Conservation (phyloP, 2,113 vertebrate species). For the Oreochromis aureus region DNA sequence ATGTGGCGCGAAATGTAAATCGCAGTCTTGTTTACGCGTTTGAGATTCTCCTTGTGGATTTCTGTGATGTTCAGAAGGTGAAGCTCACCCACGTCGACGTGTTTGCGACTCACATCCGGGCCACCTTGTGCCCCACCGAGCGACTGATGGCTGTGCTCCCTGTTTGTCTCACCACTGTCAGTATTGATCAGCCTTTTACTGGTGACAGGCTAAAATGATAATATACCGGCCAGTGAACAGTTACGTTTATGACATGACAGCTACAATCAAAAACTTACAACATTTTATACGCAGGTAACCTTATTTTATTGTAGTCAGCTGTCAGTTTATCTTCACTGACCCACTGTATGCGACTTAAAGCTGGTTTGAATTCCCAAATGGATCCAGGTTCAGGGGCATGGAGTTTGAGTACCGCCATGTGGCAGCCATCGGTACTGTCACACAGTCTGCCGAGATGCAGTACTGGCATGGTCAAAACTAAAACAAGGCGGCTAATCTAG, state of each 20-base stretch:
- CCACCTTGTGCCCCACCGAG: accelerated
- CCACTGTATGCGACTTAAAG: accelerated
- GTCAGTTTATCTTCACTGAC: accelerated
- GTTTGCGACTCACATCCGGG: background rate
- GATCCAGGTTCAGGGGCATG: background rate
- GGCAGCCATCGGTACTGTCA: background rate
- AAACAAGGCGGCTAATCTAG: background rate
- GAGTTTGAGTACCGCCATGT: background rate
- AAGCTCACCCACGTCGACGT: too few relatives aligned
- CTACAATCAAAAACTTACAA: background rate
- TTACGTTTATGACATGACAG: background rate
- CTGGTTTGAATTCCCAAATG: background rate
- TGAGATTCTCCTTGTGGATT: too few relatives aligned
- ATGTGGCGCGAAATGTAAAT: background rate
- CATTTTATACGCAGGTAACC: too few relatives aligned
- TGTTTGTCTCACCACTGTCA: accelerated
- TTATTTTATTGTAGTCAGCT: background rate
- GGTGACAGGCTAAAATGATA: background rate
- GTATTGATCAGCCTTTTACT: background rate
- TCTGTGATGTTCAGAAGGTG: too few relatives aligned
- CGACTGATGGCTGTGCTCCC: accelerated
- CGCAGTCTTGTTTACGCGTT: background rate
- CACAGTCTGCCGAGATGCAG: accelerated
- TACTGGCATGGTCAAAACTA: background rate
- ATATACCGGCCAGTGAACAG: background rate